A percentile compares a stretch with the other conserved stretches of the same genome.
phyloP scores from a whole-genome alignment of 2,888 invertebrate species.

The Fragum whitleyi region DNA sequence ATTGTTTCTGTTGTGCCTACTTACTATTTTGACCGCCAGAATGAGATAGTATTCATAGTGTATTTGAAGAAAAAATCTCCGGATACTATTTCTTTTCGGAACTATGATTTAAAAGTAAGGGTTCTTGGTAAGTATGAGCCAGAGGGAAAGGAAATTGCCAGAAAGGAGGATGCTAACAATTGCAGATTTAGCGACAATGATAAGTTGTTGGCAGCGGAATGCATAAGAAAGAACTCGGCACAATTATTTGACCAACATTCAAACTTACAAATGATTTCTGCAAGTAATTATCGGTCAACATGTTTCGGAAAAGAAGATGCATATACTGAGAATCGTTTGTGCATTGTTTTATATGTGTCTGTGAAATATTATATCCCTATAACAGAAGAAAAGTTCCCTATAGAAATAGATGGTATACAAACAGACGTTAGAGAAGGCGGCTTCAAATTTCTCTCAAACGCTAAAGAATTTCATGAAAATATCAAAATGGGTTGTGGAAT shows the following conservation, averaged over 20 bases:
- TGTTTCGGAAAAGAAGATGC: background rate
- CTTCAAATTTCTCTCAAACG: background rate
- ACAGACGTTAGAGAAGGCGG: background rate
- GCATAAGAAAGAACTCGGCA: background rate
- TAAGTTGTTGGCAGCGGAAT: background rate
- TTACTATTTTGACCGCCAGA: background rate
- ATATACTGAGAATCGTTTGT: background rate
- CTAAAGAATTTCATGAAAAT: background rate
- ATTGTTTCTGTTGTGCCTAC: background rate
- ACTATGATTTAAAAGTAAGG: background rate
- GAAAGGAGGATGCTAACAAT: background rate
- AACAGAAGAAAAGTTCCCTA: background rate
- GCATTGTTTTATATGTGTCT: background rate
- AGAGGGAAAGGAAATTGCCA: background rate
- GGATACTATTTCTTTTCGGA: no score
- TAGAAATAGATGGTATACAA: background rate
- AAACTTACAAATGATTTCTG: constrained; percentile 1
- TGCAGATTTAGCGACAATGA: background rate
- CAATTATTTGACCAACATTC: background rate
- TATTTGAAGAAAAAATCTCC: background rate
- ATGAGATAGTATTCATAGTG: background rate
- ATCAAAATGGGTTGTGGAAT: background rate
- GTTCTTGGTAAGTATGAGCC: background rate
- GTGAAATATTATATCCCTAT: background rate
- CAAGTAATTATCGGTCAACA: background rate